Evolutionary conservation across 2,888 invertebrate genomes (phyloP), one percentile per base, ranked within the genome.

Genomic region (Xanthorhoe designata): DNA sequence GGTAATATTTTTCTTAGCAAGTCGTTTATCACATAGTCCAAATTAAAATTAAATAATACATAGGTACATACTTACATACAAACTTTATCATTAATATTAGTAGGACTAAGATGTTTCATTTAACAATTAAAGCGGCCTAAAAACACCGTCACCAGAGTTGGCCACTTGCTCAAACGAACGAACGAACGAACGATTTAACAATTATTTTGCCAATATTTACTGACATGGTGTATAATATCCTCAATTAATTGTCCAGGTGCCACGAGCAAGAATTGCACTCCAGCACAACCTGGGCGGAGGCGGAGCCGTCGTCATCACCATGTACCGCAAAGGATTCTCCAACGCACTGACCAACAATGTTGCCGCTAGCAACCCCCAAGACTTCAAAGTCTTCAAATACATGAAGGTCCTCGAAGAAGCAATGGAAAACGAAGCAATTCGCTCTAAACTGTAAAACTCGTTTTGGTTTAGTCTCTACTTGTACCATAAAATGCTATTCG

Each of bases 281-380:
- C 99, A 99, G 88, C 99, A 99, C 85, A 99, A 99, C 89, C 95
- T 99, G 78, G 99, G 99, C 47, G 92, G 98, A 18, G 99, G 99
- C 58, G 99, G 99, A 38, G 99, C 99, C 54, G 98, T 96, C 2
- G 98, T 99, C 51, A 96, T 99, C 66, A 97, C 96, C 18, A 94
- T 99, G 61, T 99, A 99, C 89, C 95, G 95, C 75, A 94, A 97
- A 75, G 99, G 98, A n/a, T 99, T 98, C 87, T 94, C 95, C 0
- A 88, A 90, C 68, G 88, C 92, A 3, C 72, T 80, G 35, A 84
- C 85, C 72, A 94, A 91, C 79, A 86, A 85, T 72, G 92, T 90
- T 1, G 92, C 91, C 18, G 85, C 90, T 13, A 82, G 83, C 65
- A 91, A 86, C 77, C 95, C 95, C 0, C 95, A 95, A 1, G 94